Conservation (phyloP, 2,113 vertebrate genomes). For the Hippocampus abdominalis region DNA sequence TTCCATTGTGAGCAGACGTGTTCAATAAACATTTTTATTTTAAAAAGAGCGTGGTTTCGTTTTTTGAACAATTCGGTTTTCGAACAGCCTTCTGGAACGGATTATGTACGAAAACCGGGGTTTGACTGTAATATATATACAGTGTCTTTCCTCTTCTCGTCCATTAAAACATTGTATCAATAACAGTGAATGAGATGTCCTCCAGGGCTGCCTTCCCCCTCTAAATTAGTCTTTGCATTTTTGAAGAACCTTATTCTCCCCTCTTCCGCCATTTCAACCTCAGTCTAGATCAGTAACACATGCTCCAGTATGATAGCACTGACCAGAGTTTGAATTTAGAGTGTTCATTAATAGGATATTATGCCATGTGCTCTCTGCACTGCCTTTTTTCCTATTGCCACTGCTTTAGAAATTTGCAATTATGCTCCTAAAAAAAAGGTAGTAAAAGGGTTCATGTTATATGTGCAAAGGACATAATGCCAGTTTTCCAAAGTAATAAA, state of each 20-base stretch:
- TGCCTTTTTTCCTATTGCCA: conserved; percentile 91
- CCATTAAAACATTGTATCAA: conserved; percentile 79
- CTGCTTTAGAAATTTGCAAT: conserved; percentile 98
- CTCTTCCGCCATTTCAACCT: conserved; percentile 46
- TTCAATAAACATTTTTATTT: too few relatives aligned
- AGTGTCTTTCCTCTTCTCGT: conserved; percentile 31
- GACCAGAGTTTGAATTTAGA: conserved; percentile 99
- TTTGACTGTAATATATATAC: too few relatives aligned
- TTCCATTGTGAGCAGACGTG: too few relatives aligned
- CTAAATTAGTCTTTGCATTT: conserved; percentile 79
- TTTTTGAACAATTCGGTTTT: too few relatives aligned
- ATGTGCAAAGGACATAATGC: conserved; percentile 68
- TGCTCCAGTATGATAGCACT: conserved; percentile 84
- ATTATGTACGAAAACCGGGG: too few relatives aligned
- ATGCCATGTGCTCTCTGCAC: conserved; percentile 98
- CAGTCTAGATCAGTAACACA: not conserved
- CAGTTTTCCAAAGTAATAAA: too few relatives aligned
- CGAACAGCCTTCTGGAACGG: too few relatives aligned
- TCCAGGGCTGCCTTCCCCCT: conserved; percentile 62
- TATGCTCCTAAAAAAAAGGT: conserved; percentile 96
- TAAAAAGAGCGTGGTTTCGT: too few relatives aligned
- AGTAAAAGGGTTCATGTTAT: conserved; percentile 81
- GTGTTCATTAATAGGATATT: conserved; percentile 99
- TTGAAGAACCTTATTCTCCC: conserved; percentile 80
- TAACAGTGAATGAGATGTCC: conserved; percentile 77